Base-by-base conservation (phyloP, 1,140 invertebrate species). In the Oedothorax gibbosus region DNA sequence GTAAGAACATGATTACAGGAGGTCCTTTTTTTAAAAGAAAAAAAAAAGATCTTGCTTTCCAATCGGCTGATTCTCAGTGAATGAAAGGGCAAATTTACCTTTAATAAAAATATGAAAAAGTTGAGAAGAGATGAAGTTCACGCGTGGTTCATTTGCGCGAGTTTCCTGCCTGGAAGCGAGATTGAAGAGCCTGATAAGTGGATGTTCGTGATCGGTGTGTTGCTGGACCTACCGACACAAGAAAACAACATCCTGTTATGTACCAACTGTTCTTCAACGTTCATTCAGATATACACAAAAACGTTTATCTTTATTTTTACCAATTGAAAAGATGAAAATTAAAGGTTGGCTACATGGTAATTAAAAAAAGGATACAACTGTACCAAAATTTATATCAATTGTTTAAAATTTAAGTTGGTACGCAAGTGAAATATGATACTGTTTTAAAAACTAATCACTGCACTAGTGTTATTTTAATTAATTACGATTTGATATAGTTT, bases 141-240 rank as follows among this genome's bases (percentile, higher is more conserved):
- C 65, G 56, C 57, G 79, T 71, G 56, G 73, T 68, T 75, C 57
- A 66, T 83, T 83, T 75, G 81, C 49, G 51, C 60, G 81, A 75
- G 56, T 66, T 83, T 83, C 81, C 81, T 83, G 81, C 62, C 69
- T 75, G 18, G 20, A n/a, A 82, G 35, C 56, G 62, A 83, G 81
- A 83, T 83, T 57, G 56, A n/a, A 56, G 11, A 15, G 49, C 69
- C 71, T 83, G 81, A 83, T 83, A 75, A 80, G 78, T 69, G 66
- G 12, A 15, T 57, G 66, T 80, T 71, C 78, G 78, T 80, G 78
- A 80, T 71, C 53, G 60, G 66, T 50, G 9, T 64, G 21, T 77
- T 77, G 35, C 35, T 73, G 21, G 54, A 73, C 57, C 71, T 54
- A 57, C 71, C 51, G 71, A 62, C 57, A 62, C 76, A 78, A 62